These are phyloP conservation scores for Aramus guarauna DNA, from an alignment of 2,113 vertebrate genomes.

Conservation along the genomic window DNA sequence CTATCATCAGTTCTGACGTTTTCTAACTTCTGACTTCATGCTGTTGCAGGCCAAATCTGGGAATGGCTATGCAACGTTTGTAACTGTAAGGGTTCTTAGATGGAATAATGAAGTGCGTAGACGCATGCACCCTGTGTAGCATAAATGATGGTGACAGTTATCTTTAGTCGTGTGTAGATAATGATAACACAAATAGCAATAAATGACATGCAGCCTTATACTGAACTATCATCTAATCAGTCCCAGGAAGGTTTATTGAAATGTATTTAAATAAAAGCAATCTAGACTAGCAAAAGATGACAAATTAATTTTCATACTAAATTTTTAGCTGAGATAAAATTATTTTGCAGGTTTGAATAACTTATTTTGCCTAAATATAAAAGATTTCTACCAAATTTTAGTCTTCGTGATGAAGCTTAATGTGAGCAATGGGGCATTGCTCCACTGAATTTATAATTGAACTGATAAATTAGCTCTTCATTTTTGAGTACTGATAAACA, in stretches of 20 bases:
- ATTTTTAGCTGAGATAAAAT: neutral
- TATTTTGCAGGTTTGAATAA: neutral
- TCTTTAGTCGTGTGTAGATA: conserved; percentile 33
- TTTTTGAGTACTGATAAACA: neutral
- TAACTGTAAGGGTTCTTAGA: neutral
- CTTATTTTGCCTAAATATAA: neutral
- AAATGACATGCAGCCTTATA: conserved; percentile 38
- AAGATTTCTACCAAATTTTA: conserved; percentile 2
- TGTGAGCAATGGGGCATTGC: neutral
- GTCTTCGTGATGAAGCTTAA: neutral
- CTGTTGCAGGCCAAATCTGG: neutral
- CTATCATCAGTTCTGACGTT: neutral
- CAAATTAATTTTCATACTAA: neutral
- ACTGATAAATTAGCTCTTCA: neutral
- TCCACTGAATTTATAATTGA: neutral
- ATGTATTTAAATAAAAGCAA: conserved; percentile 47
- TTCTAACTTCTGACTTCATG: neutral
- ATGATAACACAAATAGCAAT: conserved; percentile 58
- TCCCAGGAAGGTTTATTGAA: conserved; percentile 56
- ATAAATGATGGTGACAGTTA: conserved; percentile 46
- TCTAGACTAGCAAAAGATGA: conserved; percentile 41
- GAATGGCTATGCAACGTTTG: neutral
- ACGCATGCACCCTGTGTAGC: neutral
- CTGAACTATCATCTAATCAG: conserved; percentile 57
- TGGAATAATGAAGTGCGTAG: neutral